Evolutionary conservation across 2,797 vertebrate species (phyloP).

Genomic region (Poecilia wingei): DNA sequence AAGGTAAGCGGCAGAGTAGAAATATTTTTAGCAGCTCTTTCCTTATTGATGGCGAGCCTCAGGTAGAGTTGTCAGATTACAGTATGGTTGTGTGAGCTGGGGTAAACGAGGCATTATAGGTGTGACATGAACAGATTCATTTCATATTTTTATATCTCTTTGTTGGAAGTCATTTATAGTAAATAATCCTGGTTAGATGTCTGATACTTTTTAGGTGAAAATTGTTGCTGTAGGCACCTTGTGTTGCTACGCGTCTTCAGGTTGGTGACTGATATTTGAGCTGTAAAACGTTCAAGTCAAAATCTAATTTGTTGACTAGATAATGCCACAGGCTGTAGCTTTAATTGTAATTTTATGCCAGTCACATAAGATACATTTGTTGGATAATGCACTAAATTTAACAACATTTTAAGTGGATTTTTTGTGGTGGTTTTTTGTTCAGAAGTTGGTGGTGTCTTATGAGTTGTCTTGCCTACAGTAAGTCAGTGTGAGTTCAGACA

Average conservation of each 20-base stretch:
- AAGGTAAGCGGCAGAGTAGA: conserved; percentile 27
- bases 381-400: background rate
- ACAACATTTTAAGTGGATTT: background rate
- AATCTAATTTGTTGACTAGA: background rate
- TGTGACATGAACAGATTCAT: conserved; percentile 5
- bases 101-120: conserved; percentile 5
- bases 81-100: conserved; percentile 2
- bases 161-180: background rate
- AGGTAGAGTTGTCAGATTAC: conserved; percentile 52
- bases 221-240: conserved; percentile 2
- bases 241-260: conserved; percentile 22
- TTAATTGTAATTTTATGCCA: background rate
- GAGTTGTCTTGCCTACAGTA: background rate
- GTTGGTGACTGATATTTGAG: background rate
- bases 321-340: background rate
- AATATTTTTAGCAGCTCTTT: conserved; percentile 46
- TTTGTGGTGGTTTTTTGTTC: background rate
- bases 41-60: conserved; percentile 42
- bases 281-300: background rate
- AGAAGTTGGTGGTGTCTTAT: background rate
- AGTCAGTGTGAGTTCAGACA: background rate
- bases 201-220: conserved; percentile 15
- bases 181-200: conserved; percentile 10
- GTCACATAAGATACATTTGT: background rate
- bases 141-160: background rate